phyloP scores from a whole-genome alignment of 2,888 invertebrate species.

The Eupithecia exiguata region DNA sequence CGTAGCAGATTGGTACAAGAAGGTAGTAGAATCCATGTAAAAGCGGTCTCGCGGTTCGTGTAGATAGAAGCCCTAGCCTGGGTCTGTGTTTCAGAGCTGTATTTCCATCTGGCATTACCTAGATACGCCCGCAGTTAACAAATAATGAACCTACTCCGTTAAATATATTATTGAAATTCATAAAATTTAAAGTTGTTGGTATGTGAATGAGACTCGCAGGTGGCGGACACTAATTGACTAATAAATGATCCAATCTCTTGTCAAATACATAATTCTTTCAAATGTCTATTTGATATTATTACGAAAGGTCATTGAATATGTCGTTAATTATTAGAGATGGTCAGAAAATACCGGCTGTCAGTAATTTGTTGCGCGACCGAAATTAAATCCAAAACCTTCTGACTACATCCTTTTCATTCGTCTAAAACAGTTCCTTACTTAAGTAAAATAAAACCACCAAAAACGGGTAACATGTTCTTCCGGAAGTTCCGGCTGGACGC shows the following conservation, averaged over 20 bases:
- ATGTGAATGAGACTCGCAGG: not conserved
- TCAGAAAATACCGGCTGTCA: not conserved
- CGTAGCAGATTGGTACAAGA: too few relatives aligned
- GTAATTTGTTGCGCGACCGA: not conserved
- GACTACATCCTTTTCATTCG: not conserved
- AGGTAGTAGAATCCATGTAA: too few relatives aligned
- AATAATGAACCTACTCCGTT: too few relatives aligned
- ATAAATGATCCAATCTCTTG: not conserved
- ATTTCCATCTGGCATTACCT: too few relatives aligned
- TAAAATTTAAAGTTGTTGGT: not conserved
- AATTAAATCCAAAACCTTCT: not conserved
- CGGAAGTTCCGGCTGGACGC: slow-evolving; percentile 58
- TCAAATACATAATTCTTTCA: not conserved
- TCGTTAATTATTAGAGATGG: not conserved
- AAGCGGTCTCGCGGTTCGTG: too few relatives aligned
- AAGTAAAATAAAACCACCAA: slow-evolving; percentile 13
- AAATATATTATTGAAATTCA: too few relatives aligned
- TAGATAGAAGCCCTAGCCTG: too few relatives aligned
- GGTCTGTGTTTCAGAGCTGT: too few relatives aligned
- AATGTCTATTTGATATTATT: not conserved
- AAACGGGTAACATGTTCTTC: slow-evolving; percentile 46
- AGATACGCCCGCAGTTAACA: too few relatives aligned
- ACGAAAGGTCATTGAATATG: not conserved
- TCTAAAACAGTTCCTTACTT: not conserved
- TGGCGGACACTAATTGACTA: not conserved